Evolutionary conservation across 2,113 vertebrate species (phyloP).

Genomic region (Aldabrachelys gigantea): DNA sequence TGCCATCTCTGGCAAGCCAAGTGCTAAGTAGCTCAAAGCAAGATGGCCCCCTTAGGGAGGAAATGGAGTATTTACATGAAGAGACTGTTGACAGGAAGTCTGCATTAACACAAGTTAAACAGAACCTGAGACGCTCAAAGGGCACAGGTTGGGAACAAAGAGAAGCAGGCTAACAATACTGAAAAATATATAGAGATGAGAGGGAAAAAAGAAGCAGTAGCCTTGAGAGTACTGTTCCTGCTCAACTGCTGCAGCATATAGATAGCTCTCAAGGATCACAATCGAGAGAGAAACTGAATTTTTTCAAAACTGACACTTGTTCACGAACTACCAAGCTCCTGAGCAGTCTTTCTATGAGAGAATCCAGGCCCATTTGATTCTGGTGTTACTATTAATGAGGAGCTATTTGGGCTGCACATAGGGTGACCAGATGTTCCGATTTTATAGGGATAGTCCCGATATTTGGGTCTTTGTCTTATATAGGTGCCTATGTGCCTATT

Average conservation of each 20-base stretch:
- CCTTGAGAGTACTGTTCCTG: neutral
- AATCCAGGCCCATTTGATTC: neutral
- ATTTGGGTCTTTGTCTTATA: too few relatives aligned
- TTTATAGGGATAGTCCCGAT: too few relatives aligned
- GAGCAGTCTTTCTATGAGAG: neutral
- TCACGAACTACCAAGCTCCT: neutral
- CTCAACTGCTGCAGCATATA: neutral
- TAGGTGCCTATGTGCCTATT: too few relatives aligned
- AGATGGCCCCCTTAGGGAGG: conserved; percentile 30
- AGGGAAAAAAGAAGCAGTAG: neutral
- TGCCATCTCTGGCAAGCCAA: conserved; percentile 32
- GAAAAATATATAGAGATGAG: conserved; percentile 24
- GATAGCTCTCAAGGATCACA: neutral
- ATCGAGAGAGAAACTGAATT: conserved; percentile 14
- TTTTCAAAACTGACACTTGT: conserved; percentile 3
- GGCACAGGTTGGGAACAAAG: conserved; percentile 47
- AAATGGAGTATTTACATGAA: neutral
- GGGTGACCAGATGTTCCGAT: too few relatives aligned
- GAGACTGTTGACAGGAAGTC: conserved; percentile 32
- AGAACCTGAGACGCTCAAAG: conserved; percentile 37
- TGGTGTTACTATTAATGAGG: neutral
- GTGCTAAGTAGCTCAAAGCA: conserved; percentile 47
- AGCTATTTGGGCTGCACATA: neutral
- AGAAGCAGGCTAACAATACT: neutral
- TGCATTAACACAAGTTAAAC: conserved; percentile 55